Base-by-base conservation (phyloP, 2,113 vertebrate genomes). In the Notothenia rossii region DNA sequence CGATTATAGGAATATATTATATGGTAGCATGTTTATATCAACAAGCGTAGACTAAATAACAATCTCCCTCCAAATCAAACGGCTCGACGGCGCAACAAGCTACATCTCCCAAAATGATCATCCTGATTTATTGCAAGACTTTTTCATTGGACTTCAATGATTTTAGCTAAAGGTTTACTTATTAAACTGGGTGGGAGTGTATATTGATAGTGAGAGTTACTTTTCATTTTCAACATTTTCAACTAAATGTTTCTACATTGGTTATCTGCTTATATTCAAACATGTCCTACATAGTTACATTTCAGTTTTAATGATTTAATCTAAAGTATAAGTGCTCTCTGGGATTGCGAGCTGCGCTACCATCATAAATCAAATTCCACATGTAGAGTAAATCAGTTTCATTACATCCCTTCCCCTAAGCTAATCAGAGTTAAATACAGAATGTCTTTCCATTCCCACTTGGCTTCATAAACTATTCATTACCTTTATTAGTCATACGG, bases 391-490 rank as follows among this genome's bases (percentile, higher is more conserved):
- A 59, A 40, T 25, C 50, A 65, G 14, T 82, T 84, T 54, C 20
- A 80, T 69, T 50, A 64, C 58, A 48, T 45, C 7, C 7, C 33
- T 53, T 17, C 48, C 69, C 25, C 3, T n/a, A 33, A 14, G 61
- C 36, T 48, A 63, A 64, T n/a, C 56, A 50, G 9, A 49, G 25
- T 54, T 20, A 75, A 68, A 70, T 64, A 18, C 59, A 67, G 10
- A 74, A 56, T 29, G 20, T 71, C 11, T 75, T 83, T 88, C 63
- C 15, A 56, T 66, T 78, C 54, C 58, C 75, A 71, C 56, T 71
- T 60, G 60, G 53, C 62, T 79, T 79, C 51, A 87, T 79, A 14
- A 78, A 76, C 11, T 53, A 86, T 88, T 86, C 62, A 88, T 83
- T 79, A 76, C 54, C 58, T 49, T 76, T 81, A 79, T 83, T 71